Evolutionary conservation across 2,888 invertebrate species (phyloP).

Genomic region (Melinaea menophilus): DNA sequence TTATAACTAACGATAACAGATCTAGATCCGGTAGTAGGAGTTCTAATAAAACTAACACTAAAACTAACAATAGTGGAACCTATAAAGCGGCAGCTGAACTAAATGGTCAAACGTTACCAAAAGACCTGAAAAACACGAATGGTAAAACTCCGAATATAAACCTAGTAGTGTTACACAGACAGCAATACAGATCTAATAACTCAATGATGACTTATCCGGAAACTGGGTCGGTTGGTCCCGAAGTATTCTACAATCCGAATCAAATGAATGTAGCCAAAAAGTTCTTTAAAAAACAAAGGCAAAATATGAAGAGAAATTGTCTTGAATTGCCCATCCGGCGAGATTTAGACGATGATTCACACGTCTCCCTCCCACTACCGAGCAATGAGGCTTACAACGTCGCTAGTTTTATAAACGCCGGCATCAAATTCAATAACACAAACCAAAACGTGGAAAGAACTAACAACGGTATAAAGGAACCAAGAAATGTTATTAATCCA

Average conservation of each 20-base stretch:
- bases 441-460: constrained; percentile 84
- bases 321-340: constrained; percentile 81
- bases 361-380: constrained; percentile 71
- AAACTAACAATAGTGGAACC: constrained; percentile 80
- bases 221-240: constrained; percentile 77
- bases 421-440: constrained; percentile 88
- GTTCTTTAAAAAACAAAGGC: constrained; percentile 92
- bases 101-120: constrained; percentile 73
- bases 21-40: constrained; percentile 82
- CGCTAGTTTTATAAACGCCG: constrained; percentile 81
- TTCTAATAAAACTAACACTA: constrained; percentile 82
- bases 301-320: constrained; percentile 85
- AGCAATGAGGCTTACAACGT: constrained; percentile 70
- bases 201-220: constrained; percentile 81
- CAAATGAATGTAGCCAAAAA: constrained; percentile 95
- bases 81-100: constrained; percentile 81
- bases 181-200: constrained; percentile 84
- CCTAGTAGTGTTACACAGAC: constrained; percentile 82
- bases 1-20: constrained; percentile 76
- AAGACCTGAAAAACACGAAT: constrained; percentile 66
- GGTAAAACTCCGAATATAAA: constrained; percentile 81
- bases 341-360: constrained; percentile 76
- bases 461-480: constrained; percentile 76
- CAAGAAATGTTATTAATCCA: constrained; percentile 77
- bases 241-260: constrained; percentile 94